Conservation (phyloP, 1,140 invertebrate species). For the Linepithema humile region DNA sequence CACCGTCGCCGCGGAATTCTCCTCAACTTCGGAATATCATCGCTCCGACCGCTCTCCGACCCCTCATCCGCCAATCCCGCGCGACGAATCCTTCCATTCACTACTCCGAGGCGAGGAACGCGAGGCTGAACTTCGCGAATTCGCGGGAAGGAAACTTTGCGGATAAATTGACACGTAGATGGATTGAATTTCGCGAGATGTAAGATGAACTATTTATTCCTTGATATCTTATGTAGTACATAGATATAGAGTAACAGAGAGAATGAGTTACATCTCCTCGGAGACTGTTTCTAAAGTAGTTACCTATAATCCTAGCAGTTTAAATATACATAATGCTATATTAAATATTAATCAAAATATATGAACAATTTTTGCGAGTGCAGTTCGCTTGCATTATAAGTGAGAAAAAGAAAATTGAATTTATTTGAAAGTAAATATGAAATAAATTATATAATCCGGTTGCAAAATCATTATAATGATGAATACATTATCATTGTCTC, state of each 20-base stretch:
- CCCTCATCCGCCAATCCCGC: slow-evolving; percentile 39
- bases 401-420: not conserved
- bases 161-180: not conserved
- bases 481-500: not conserved
- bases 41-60: slow-evolving; percentile 56
- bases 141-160: not conserved
- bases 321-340: not conserved
- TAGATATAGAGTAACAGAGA: not conserved
- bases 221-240: not conserved
- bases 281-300: not conserved
- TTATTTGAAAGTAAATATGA: not conserved
- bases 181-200: not conserved
- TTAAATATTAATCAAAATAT: not conserved
- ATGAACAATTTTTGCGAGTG: not conserved
- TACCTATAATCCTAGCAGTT: not conserved
- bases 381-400: not conserved
- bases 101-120: slow-evolving; percentile 15
- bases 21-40: slow-evolving; percentile 71
- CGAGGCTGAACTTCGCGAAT: not conserved
- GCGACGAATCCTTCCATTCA: slow-evolving; percentile 51
- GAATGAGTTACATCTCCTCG: not conserved
- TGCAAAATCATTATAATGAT: not conserved
- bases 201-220: slow-evolving; percentile 6
- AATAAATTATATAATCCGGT: slow-evolving; percentile 21
- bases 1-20: slow-evolving; percentile 53